Evolutionary conservation across 53 echinoderm and acorn worm genomes (phyloP).

Genomic region (Stichopus horrens): DNA sequence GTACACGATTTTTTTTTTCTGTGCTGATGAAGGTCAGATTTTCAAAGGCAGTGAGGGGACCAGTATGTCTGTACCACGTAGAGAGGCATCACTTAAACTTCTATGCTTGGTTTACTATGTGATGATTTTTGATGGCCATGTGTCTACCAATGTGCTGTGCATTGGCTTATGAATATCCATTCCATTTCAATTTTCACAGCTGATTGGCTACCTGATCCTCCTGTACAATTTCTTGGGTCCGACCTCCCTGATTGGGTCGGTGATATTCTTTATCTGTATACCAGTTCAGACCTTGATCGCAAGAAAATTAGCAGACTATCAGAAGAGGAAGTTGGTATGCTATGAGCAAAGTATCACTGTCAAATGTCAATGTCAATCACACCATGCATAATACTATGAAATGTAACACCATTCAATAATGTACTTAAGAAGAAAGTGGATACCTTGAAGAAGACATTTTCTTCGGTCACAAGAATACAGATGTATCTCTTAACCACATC

Average conservation of each 20-base stretch:
- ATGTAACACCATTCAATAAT: too few relatives aligned
- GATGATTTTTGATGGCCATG: slow-evolving; percentile 32
- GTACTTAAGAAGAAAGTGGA: too few relatives aligned
- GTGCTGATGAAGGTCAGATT: too few relatives aligned
- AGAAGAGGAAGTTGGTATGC: slow-evolving; percentile 68
- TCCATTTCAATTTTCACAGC: slow-evolving; percentile 32
- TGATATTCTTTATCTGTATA: slow-evolving; percentile 59
- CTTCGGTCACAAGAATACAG: too few relatives aligned
- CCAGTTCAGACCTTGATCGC: slow-evolving; percentile 59
- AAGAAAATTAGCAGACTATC: slow-evolving; percentile 52
- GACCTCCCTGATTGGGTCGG: slow-evolving; percentile 60
- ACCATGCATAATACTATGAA: not conserved
- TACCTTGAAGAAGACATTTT: too few relatives aligned
- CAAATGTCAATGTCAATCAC: not conserved
- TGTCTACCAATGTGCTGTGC: not conserved
- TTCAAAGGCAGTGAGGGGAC: too few relatives aligned
- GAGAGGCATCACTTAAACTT: too few relatives aligned
- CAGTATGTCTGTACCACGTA: too few relatives aligned
- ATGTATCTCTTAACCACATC: too few relatives aligned
- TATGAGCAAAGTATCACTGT: too few relatives aligned
- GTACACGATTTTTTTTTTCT: too few relatives aligned
- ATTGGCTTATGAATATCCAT: slow-evolving; percentile 12
- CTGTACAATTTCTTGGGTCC: slow-evolving; percentile 59
- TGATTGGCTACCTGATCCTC: slow-evolving; percentile 59
- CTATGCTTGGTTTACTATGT: too few relatives aligned